Evolutionary conservation across 64 coral and sea anemone genomes (phyloP), one percentile per base, ranked within the genome.

Genomic region (Stichodactyla helianthus): DNA sequence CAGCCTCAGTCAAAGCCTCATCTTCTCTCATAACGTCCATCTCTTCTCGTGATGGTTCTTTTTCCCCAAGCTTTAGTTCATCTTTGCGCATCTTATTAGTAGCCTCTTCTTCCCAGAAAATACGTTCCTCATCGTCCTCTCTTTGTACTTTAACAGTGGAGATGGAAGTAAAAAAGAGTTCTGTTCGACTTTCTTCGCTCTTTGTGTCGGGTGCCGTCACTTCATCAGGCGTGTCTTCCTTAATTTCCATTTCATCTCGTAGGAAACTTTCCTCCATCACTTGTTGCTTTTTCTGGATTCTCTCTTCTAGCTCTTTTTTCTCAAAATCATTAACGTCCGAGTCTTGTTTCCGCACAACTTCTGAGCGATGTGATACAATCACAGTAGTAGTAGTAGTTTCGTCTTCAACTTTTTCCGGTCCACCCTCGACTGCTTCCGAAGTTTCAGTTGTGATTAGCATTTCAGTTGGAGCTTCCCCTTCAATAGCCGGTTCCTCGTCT

Each of bases 11-110:
- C 35, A 90, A 16, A 14, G 74, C 88, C 79, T 95, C 91, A 59
- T 90, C 83, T 31, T 89, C 81, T 55, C 71, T 67, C 84, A 92
- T 87, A 10, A 89, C 55, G 57, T 93, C 88, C 59, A 93, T 86
- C 79, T 97, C 94, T 60, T 97, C 71, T 25, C 79, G 25, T 7
- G 25, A 71, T 55, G 57, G n/a, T 54, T 86, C 67, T 76, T 77
- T 28, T 25, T 89, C 51, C 19, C 77, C 80, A 54, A 83, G 79
- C 18, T 79, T 82, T 19, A 52, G 58, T 22, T 94, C 79, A 82
- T 91, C 89, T 16, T 85, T 59, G 54, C 62, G 53, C 77, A 92
- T 61, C 23, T 71, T 82, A 17, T 52, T 77, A 4, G 84, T 82
- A 14, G 86, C 59, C 8, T 79, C 54, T 55, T 86, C 85, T 31